These are phyloP conservation scores for Patella depressa DNA, from an alignment of 2,888 invertebrate species.

Conservation along the genomic window DNA sequence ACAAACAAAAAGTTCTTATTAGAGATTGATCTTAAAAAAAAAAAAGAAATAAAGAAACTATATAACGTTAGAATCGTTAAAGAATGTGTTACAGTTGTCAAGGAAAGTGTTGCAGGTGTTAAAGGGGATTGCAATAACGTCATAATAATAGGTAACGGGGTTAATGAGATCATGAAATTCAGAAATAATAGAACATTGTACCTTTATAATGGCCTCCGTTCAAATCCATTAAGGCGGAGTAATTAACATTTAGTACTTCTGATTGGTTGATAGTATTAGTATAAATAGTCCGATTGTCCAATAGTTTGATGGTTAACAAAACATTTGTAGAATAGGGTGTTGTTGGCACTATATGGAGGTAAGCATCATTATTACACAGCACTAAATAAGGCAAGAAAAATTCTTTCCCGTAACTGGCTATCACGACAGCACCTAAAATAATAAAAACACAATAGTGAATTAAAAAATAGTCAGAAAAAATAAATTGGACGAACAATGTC, in stretches of 20 bases:
- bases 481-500: too few relatives aligned
- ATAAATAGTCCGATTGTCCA: neutral
- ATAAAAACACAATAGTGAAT: neutral
- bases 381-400: conserved; percentile 19
- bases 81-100: too few relatives aligned
- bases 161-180: neutral
- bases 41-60: too few relatives aligned
- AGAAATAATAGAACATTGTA: neutral
- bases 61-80: too few relatives aligned
- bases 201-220: neutral
- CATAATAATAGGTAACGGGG: neutral
- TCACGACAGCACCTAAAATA: neutral
- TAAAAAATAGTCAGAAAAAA: too few relatives aligned
- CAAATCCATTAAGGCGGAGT: neutral
- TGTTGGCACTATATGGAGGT: conserved; percentile 1
- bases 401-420: conserved; percentile 12
- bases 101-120: too few relatives aligned
- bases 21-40: too few relatives aligned
- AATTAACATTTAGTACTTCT: neutral
- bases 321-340: neutral
- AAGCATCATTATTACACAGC: neutral
- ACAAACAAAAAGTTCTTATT: too few relatives aligned
- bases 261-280: neutral
- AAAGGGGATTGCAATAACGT: too few relatives aligned
- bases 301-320: neutral